Base-by-base conservation (phyloP, 2,113 vertebrate species). In the Barnardius zonarius region DNA sequence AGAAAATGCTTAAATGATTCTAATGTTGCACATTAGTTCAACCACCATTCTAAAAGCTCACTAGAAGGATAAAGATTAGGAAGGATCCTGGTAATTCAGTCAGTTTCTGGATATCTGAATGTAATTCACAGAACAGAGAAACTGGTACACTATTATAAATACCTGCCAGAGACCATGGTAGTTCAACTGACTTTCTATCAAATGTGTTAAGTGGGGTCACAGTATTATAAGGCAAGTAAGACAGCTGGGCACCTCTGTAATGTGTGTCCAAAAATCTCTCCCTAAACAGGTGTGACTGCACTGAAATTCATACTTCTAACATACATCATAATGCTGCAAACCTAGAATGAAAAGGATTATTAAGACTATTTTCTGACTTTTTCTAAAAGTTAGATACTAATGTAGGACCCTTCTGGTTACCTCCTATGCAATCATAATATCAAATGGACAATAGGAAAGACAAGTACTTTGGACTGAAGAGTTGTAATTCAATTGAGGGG, bases 1-100 rank as follows among this genome's bases (percentile, higher is more conserved):
- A 95, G 37, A 94, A 97, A 89, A 96, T 91, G 76, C 77, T 81
- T 93, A 75, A 82, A 55, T 7, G 6, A 82, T 43, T 17, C 46
- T 88, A 74, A 57, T 48, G 12, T 35, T 72, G 86, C 86, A 73
- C 57, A 88, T 62, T 46, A 57, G 17, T 62, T 66, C 89, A 59
- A 66, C 13, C 59, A 64, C 31, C 44, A 73, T 92, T 94, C 80
- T 95, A 92, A 84, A 92, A 93, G 52, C 17, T 41, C 67, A 89
- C 55, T 52, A 81, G n/a, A 91, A 92, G 31, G n/a, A 57, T 33
- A 90, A 91, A 23, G 22, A 59, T 59, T 59, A 59, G 57, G 57
- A 59, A 35, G 13, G 35, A 75, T 57, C 8, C 2, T 76, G n/a
- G n/a, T 5, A 79, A 22, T 81, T 74, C 77, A 43, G 33, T 86